phyloP scores from a whole-genome alignment of 1,140 invertebrate species.

The Sycobia sp. region DNA sequence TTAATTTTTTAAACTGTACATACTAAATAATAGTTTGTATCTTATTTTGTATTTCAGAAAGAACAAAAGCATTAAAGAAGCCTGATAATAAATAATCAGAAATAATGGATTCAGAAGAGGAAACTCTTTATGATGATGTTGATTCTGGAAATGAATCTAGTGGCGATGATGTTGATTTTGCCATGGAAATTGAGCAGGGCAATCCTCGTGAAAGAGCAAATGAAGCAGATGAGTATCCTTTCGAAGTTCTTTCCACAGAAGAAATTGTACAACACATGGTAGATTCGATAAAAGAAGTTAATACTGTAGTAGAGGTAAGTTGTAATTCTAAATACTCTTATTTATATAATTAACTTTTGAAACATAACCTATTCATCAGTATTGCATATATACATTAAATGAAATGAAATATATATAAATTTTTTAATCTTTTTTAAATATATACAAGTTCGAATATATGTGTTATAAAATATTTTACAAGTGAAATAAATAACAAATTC shows the following conservation, averaged over 20 bases:
- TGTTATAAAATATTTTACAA: no score
- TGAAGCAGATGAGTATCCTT: slow-evolving; percentile 89
- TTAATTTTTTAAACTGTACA: neutral
- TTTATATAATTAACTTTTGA: no score
- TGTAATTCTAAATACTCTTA: no score
- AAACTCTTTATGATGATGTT: slow-evolving; percentile 82
- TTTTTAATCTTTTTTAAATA: no score
- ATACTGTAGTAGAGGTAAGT: slow-evolving; percentile 81
- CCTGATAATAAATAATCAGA: slow-evolving; percentile 12
- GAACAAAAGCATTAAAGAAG: neutral
- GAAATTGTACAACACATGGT: slow-evolving; percentile 97
- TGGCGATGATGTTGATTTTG: slow-evolving; percentile 89
- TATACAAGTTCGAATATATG: no score
- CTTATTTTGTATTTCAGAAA: neutral
- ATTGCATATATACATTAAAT: no score
- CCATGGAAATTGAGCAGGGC: slow-evolving; percentile 86
- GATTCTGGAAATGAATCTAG: slow-evolving; percentile 91
- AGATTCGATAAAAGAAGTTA: slow-evolving; percentile 95
- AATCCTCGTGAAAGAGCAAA: slow-evolving; percentile 76
- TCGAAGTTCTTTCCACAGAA: slow-evolving; percentile 92
- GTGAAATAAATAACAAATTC: no score
- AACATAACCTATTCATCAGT: no score
- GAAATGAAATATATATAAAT: no score
- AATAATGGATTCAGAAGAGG: slow-evolving; percentile 88
- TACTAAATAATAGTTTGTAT: neutral